Evolutionary conservation across 2,797 vertebrate species (phyloP).

Genomic region (Rhabdomys pumilio): DNA sequence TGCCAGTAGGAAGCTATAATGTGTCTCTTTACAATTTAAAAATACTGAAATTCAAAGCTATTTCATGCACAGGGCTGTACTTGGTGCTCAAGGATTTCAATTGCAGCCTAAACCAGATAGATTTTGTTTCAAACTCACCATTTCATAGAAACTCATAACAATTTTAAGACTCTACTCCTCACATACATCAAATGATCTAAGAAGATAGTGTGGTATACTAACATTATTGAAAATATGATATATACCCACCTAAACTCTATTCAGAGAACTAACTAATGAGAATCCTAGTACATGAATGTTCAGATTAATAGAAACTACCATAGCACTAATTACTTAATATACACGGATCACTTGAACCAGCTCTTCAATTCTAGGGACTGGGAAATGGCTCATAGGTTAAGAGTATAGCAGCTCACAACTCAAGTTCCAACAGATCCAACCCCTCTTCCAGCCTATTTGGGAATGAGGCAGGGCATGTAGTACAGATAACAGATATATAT

Average conservation of each 20-base stretch:
- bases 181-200: conserved; percentile 29
- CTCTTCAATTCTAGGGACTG: neutral
- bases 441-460: neutral
- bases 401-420: neutral
- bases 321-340: neutral
- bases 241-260: neutral
- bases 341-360: neutral
- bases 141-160: conserved; percentile 57
- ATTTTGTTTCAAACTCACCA: conserved; percentile 61
- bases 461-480: neutral
- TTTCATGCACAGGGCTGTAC: neutral
- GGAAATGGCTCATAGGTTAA: neutral
- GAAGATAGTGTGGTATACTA: neutral
- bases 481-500: neutral
- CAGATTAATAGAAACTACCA: conserved; percentile 1
- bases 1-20: neutral
- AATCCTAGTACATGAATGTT: neutral
- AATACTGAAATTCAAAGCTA: conserved; percentile 55
- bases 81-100: conserved; percentile 35
- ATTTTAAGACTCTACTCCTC: conserved; percentile 28
- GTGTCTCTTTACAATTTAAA: conserved; percentile 58
- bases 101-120: neutral
- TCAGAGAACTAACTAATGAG: conserved; percentile 8
- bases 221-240: conserved; percentile 40
- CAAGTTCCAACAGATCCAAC: neutral